phyloP scores from a whole-genome alignment of 2,888 invertebrate genomes.

The Lasioglossum malachurum region DNA sequence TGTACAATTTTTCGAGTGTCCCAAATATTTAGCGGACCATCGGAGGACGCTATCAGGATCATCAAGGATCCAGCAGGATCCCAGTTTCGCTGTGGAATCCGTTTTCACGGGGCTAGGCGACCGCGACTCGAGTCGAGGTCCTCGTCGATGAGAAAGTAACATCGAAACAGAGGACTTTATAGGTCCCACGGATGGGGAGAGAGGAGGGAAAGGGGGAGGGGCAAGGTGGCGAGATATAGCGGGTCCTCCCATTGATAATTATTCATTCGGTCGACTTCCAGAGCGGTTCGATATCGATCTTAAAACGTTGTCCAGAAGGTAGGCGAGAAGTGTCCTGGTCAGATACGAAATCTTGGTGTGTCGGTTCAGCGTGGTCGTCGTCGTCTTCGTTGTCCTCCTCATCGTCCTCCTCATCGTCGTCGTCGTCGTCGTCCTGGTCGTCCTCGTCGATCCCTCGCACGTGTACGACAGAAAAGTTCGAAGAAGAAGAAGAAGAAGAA shows the following conservation, averaged over 20 bases:
- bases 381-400: constrained; percentile 40
- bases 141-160: constrained; percentile 19
- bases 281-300: constrained; percentile 78
- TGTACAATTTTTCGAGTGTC: background rate
- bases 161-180: constrained; percentile 22
- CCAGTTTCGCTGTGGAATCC: background rate
- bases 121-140: constrained; percentile 13
- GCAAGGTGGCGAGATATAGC: constrained; percentile 61
- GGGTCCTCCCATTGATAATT: constrained; percentile 79
- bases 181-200: background rate
- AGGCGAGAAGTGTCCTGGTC: constrained; percentile 78
- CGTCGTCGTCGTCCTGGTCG: constrained; percentile 40
- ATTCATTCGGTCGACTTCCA: constrained; percentile 80
- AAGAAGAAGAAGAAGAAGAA: constrained; percentile 30
- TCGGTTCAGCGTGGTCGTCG: constrained; percentile 68
- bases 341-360: constrained; percentile 80
- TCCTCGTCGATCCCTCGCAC: constrained; percentile 26
- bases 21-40: background rate
- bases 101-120: constrained; percentile 20
- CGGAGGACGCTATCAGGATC: background rate
- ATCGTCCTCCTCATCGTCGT: constrained; percentile 29
- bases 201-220: background rate
- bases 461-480: constrained; percentile 24
- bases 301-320: constrained; percentile 77
- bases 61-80: background rate